These are phyloP conservation scores for Pteromalus puparum DNA, from an alignment of 1,140 invertebrate species.

Conservation along the genomic window DNA sequence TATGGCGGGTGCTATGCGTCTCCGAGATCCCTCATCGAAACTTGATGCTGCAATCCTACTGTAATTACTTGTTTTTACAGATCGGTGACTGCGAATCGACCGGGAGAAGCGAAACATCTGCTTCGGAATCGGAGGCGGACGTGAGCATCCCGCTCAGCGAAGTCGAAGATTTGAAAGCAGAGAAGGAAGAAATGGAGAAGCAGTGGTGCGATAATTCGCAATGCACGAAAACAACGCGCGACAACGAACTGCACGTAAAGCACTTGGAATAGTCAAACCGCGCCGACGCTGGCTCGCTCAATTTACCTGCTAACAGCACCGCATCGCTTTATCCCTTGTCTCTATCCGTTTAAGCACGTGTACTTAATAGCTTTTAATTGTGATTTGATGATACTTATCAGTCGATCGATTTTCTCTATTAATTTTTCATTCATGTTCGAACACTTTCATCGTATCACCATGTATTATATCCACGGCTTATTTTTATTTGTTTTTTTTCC, in stretches of 20 bases:
- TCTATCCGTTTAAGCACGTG: background rate
- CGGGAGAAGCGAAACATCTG: background rate
- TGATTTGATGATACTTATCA: background rate
- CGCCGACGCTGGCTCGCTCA: too few species aligned
- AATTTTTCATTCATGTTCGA: background rate
- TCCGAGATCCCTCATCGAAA: background rate
- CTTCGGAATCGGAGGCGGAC: conserved; percentile 45
- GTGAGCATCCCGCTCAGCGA: conserved; percentile 49
- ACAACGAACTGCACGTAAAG: conserved; percentile 35
- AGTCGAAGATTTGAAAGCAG: conserved; percentile 43
- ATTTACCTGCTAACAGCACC: too few species aligned
- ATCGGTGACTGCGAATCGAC: conserved; percentile 13
- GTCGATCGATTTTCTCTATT: too few species aligned
- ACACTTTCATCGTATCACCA: background rate
- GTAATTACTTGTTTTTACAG: conserved; percentile 36
- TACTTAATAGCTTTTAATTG: conserved; percentile 28
- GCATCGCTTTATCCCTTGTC: background rate
- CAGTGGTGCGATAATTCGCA: conserved; percentile 1
- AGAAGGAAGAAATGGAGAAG: conserved; percentile 31
- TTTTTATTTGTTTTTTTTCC: background rate
- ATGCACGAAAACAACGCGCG: background rate
- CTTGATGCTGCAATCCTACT: too few species aligned
- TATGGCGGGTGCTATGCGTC: background rate
- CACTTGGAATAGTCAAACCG: background rate
- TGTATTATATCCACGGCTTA: background rate